These are phyloP conservation scores for Brachionus koreanus DNA, from an alignment of 1,140 invertebrate species.

Conservation along the genomic window DNA sequence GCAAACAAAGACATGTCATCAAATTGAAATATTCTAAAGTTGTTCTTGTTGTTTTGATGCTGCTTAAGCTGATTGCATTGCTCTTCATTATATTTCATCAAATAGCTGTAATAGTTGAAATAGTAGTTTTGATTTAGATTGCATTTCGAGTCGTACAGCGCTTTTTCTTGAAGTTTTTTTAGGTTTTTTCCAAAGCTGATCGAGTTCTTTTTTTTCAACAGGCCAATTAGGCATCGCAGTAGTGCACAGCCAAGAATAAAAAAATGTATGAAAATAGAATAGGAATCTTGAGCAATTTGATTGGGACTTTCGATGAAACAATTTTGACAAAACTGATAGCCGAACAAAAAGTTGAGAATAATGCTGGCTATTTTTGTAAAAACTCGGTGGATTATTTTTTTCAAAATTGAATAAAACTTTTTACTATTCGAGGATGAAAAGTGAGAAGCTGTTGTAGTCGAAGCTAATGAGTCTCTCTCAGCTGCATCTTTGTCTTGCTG, in stretches of 20 bases:
- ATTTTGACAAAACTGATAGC: constrained; percentile 41
- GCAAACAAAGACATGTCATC: background rate
- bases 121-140: constrained; percentile 10
- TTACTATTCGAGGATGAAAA: constrained; percentile 2
- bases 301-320: constrained; percentile 11
- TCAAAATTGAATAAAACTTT: background rate
- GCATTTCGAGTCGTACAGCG: background rate
- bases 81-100: background rate
- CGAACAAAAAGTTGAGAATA: background rate
- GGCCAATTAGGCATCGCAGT: background rate
- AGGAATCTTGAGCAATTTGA: background rate
- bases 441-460: constrained; percentile 17
- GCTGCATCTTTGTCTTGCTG: background rate
- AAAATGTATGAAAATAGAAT: constrained; percentile 4
- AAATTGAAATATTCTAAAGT: constrained; percentile 22
- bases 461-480: constrained; percentile 12
- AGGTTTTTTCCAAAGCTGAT: background rate
- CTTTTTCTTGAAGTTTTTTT: constrained; percentile 29
- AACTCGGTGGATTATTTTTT: background rate
- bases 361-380: constrained; percentile 36
- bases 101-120: constrained; percentile 32
- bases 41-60: constrained; percentile 23
- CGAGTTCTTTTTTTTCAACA: background rate
- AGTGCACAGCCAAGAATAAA: background rate
- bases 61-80: constrained; percentile 40